Evolutionary conservation across 1,140 invertebrate species (phyloP).

Genomic region (Paraescarpia echinospica): DNA sequence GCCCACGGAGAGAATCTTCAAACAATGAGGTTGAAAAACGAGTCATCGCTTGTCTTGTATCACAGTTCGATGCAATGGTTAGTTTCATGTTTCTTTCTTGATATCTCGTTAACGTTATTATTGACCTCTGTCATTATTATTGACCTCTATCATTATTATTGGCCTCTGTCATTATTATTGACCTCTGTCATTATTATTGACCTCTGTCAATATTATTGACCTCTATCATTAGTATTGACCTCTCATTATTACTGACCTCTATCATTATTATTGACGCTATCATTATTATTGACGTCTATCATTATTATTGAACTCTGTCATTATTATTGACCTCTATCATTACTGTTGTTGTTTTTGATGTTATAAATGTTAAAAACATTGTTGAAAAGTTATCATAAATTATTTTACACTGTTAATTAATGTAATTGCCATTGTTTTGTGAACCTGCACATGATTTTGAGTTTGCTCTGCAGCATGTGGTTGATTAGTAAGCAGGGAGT

Average conservation of each 20-base stretch:
- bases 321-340: neutral
- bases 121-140: neutral
- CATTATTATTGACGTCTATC: neutral
- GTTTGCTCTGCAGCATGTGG: neutral
- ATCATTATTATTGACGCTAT: neutral
- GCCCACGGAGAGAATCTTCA: conserved; percentile 80
- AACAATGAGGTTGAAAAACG: conserved; percentile 75
- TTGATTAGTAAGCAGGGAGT: neutral
- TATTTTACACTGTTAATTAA: neutral
- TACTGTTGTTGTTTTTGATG: too few relatives aligned
- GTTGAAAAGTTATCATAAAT: neutral
- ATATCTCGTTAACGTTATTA: neutral
- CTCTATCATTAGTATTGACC: too few relatives aligned
- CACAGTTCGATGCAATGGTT: conserved; percentile 66
- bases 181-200: neutral
- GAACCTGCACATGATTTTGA: neutral
- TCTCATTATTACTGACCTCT: neutral
- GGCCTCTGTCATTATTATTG: neutral
- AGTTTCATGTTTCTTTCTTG: conserved; percentile 16
- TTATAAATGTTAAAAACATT: neutral
- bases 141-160: neutral
- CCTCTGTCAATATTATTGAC: neutral
- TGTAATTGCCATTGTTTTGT: neutral
- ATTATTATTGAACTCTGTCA: neutral
- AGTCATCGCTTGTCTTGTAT: conserved; percentile 69